These are phyloP conservation scores for Telenomus remus DNA, from an alignment of 1,140 invertebrate genomes.

Conservation along the genomic window DNA sequence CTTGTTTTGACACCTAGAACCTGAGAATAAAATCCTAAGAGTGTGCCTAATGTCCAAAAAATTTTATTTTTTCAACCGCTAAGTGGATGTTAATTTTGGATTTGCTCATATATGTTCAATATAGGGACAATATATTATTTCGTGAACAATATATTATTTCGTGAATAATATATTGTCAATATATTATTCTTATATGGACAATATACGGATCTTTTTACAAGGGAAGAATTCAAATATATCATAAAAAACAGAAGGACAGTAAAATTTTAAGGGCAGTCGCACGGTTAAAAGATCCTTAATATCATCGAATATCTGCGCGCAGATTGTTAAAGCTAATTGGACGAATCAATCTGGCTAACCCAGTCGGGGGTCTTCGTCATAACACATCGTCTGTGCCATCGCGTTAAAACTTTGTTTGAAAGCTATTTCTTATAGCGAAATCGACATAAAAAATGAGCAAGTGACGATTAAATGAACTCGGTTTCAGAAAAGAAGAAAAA, in stretches of 20 bases:
- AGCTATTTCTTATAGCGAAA: slow-evolving; percentile 35
- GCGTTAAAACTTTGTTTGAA: neutral
- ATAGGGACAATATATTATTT: too few relatives aligned
- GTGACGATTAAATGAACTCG: slow-evolving; percentile 25
- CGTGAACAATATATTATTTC: too few relatives aligned
- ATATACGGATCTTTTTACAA: too few relatives aligned
- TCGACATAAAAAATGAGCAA: slow-evolving; percentile 55
- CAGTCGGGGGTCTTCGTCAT: slow-evolving; percentile 49
- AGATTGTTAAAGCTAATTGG: slow-evolving; percentile 72
- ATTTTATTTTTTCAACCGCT: too few relatives aligned
- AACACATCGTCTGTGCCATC: slow-evolving; percentile 33
- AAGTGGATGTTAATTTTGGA: too few relatives aligned
- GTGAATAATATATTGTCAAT: too few relatives aligned
- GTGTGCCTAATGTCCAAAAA: too few relatives aligned
- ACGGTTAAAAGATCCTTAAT: slow-evolving; percentile 28
- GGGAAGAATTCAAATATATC: too few relatives aligned
- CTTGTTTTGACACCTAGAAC: too few relatives aligned
- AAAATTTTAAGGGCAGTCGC: slow-evolving; percentile 49
- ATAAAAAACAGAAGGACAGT: slow-evolving; percentile 6
- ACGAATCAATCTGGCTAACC: slow-evolving; percentile 63
- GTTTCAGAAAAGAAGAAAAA: slow-evolving; percentile 33
- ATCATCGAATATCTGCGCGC: slow-evolving; percentile 59
- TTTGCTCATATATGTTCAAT: too few relatives aligned
- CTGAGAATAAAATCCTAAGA: too few relatives aligned
- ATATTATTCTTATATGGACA: too few relatives aligned